Percentiles rank a stretch among this genome's conserved stretches.
phyloP scores from a whole-genome alignment of 2,113 vertebrate genomes.

The Tautogolabrus adspersus region DNA sequence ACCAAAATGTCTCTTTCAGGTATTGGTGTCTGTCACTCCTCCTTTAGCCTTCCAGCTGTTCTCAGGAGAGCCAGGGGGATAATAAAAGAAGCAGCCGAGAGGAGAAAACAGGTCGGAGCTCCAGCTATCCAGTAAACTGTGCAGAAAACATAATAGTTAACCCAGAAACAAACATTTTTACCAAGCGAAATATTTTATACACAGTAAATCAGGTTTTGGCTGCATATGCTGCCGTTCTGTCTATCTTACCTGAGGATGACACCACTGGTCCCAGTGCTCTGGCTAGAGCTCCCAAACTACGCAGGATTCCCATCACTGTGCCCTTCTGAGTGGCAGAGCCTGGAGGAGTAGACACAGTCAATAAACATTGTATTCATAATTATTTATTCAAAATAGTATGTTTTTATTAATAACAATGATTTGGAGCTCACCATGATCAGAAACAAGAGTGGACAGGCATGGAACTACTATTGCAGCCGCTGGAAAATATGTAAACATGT shows the following conservation, averaged over 20 bases:
- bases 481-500: constrained; percentile 60
- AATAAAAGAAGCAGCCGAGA: constrained; percentile 86
- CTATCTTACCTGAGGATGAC: constrained; percentile 86
- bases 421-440: constrained; percentile 88
- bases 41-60: constrained; percentile 64
- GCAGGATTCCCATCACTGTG: constrained; percentile 93
- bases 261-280: constrained; percentile 90
- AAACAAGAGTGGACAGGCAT: constrained; percentile 92
- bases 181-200: not conserved
- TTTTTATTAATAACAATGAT: not conserved
- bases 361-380: not conserved
- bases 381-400: not conserved
- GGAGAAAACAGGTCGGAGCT: constrained; percentile 87
- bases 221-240: not conserved
- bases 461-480: constrained; percentile 95
- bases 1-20: not conserved
- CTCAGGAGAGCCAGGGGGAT: constrained; percentile 87
- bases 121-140: constrained; percentile 96
- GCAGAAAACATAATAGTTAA: constrained; percentile 27
- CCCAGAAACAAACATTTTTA: not conserved
- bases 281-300: constrained; percentile 93
- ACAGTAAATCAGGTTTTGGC: not conserved
- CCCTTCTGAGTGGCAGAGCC: constrained; percentile 92
- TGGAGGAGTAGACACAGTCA: constrained; percentile 57
- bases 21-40: constrained; percentile 61